Evolutionary conservation across 1,140 invertebrate species (phyloP), one percentile per base, ranked within the genome.

Genomic region (Mya arenaria): DNA sequence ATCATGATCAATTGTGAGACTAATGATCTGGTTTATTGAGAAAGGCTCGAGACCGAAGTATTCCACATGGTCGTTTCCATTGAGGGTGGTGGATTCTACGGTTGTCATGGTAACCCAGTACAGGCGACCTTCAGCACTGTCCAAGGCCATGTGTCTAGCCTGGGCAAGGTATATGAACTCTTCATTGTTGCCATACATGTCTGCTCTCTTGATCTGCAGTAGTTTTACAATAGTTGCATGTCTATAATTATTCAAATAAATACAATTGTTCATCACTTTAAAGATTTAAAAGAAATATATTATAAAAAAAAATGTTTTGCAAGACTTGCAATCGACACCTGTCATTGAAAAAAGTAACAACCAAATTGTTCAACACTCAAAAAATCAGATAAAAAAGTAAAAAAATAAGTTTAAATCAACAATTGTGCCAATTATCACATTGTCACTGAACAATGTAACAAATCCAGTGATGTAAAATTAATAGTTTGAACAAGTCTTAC

Each of bases 61-160:
- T 52, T 95, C 94, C 62, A 95, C 94, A 85, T 95, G 94, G 78
- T 96, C 95, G 84, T 95, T 95, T 0, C 96, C 97, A 92, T 97
- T 97, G 0, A 97, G 92, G 52, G 95, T 93, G 0, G 96, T 95
- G 48, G 96, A 95, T 92, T 97, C 96, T 0, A 98, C 95, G 0
- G 96, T 95, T 83, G 96, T 95, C 0, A 95, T 95, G 0, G 97
- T 98, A 10, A 96, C 96, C 96, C 97, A 99, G 88, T 98, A 97
- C 30, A 99, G 93, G 85, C 96, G 96, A 0, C 96, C 97, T 84
- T 95, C 95, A 2, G 95, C 85, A 0, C 97, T 95, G 90, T 99
- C 97, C 32, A 98, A 95, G 36, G 95, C 95, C 23, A 98, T 90
- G 87, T 97, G 96, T 88, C 96, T 95, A 1, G 96, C 96, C 23